These are phyloP conservation scores for Andrena fulva DNA, from an alignment of 2,888 invertebrate species.

Conservation along the genomic window DNA sequence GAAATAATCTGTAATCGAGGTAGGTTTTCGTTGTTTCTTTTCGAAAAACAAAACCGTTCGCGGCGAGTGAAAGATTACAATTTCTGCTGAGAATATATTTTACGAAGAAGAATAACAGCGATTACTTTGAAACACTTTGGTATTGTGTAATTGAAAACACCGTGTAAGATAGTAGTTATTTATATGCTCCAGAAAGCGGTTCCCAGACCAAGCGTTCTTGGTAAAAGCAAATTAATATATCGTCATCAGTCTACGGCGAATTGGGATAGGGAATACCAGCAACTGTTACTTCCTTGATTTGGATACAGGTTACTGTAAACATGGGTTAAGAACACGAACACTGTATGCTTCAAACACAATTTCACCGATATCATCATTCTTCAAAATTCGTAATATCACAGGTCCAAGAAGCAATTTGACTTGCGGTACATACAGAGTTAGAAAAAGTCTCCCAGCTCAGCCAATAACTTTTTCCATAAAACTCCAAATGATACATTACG, in stretches of 20 bases:
- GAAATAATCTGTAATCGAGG: neutral
- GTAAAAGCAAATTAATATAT: neutral
- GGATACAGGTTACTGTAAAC: neutral
- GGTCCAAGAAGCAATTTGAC: neutral
- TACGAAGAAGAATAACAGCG: neutral
- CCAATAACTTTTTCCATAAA: no score
- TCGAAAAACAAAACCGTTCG: neutral
- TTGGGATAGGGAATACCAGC: constrained; percentile 4
- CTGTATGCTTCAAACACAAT: neutral
- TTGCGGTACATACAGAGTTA: neutral
- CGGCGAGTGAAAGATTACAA: neutral
- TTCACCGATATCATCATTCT: neutral
- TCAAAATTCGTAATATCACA: neutral
- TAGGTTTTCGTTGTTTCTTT: neutral
- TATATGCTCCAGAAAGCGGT: constrained; percentile 34
- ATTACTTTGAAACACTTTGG: neutral
- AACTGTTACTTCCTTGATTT: neutral
- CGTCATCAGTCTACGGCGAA: neutral
- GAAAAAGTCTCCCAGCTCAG: neutral
- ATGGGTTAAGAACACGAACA: neutral
- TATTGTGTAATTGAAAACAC: constrained; percentile 17
- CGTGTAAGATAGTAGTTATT: constrained; percentile 28
- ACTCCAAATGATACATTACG: no score
- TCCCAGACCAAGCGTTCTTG: constrained; percentile 20
- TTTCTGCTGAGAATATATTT: neutral